Evolutionary conservation across 1,140 invertebrate genomes (phyloP).

Genomic region (Venustaconcha ellipsiformis): DNA sequence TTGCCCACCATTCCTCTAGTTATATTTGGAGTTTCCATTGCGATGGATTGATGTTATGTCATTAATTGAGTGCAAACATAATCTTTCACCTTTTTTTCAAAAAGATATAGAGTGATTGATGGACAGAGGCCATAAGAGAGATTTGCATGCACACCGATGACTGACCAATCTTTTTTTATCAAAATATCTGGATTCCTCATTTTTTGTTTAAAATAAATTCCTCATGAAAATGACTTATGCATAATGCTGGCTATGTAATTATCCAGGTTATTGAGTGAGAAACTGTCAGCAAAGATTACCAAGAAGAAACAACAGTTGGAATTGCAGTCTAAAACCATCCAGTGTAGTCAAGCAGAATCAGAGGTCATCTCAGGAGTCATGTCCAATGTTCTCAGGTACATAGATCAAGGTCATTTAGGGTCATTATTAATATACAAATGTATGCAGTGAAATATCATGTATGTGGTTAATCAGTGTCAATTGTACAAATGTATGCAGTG

Average conservation of each 20-base stretch:
- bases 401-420: background rate
- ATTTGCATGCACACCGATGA: background rate
- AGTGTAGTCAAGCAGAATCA: constrained; percentile 49
- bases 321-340: constrained; percentile 21
- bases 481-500: background rate
- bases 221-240: background rate
- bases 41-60: no score
- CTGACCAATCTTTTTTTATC: background rate
- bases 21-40: no score
- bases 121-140: background rate
- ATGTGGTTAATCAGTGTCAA: no score
- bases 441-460: background rate
- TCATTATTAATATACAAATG: background rate
- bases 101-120: background rate
- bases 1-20: no score
- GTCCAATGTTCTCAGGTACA: constrained; percentile 56
- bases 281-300: background rate
- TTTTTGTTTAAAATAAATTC: background rate
- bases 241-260: background rate
- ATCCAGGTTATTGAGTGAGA: constrained; percentile 41
- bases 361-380: constrained; percentile 54
- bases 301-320: constrained; percentile 21
- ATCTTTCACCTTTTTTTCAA: background rate
- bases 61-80: background rate
- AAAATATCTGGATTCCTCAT: background rate